These are phyloP conservation scores for Mythimna pallens DNA, from an alignment of 2,888 invertebrate species.

Conservation along the genomic window DNA sequence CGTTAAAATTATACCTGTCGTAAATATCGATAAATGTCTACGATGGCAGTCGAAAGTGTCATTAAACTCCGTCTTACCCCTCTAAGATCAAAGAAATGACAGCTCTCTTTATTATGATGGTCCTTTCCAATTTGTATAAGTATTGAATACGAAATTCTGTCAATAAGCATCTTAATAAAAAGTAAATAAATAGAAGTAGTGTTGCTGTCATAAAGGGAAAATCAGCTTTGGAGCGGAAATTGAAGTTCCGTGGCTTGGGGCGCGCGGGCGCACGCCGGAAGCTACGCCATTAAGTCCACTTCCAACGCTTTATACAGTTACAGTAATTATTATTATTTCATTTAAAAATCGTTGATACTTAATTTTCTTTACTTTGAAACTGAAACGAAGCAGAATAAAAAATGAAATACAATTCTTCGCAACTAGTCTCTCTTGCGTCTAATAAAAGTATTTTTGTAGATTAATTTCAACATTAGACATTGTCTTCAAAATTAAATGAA, in stretches of 20 bases:
- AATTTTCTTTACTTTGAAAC: conserved; percentile 8
- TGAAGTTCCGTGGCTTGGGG: conserved; percentile 83
- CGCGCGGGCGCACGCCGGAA: conserved; percentile 82
- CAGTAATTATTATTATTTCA: conserved; percentile 75
- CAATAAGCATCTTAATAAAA: conserved; percentile 70
- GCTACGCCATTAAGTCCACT: conserved; percentile 78
- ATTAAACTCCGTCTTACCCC: not conserved
- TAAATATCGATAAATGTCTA: not conserved
- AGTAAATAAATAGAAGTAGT: conserved; percentile 72
- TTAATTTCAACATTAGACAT: not conserved
- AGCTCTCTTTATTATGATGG: conserved; percentile 36
- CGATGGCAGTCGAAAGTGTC: not conserved
- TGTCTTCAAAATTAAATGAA: too few species aligned
- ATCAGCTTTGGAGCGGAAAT: conserved; percentile 85
- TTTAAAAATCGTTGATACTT: conserved; percentile 62
- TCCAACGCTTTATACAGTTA: conserved; percentile 71
- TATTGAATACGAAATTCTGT: conserved; percentile 62
- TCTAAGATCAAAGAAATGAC: conserved; percentile 31
- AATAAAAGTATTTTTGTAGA: not conserved
- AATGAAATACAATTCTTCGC: not conserved
- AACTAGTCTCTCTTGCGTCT: not conserved
- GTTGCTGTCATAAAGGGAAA: conserved; percentile 80
- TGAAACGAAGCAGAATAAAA: not conserved
- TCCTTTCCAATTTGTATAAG: conserved; percentile 39
- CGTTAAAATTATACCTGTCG: not conserved